phyloP scores from a whole-genome alignment of 2,113 vertebrate genomes.

The Elachura formosa region DNA sequence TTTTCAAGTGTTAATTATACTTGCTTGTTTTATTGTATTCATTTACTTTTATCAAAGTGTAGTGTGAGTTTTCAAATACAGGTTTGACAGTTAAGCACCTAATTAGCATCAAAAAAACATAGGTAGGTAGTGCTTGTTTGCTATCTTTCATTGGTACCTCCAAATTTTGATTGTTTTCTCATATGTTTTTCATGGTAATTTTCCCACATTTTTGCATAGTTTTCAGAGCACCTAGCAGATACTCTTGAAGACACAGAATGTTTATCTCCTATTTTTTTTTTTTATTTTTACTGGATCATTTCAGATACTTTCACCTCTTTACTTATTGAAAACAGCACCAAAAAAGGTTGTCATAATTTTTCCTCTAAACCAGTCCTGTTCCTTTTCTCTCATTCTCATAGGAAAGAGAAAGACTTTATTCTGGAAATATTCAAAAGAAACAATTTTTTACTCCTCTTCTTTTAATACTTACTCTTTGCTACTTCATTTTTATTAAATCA shows the following conservation, averaged over 20 bases:
- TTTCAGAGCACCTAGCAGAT: neutral
- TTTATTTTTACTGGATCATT: neutral
- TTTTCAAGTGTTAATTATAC: neutral
- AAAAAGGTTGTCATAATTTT: neutral
- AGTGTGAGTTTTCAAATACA: neutral
- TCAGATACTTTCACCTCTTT: neutral
- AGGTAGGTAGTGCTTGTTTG: neutral
- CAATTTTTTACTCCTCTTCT: neutral
- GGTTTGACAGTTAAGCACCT: neutral
- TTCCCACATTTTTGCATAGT: neutral
- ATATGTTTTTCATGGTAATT: neutral
- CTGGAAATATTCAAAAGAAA: neutral
- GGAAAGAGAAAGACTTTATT: neutral
- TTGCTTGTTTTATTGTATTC: neutral
- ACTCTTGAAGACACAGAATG: neutral
- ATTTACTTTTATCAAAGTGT: neutral
- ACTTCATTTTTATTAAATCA: neutral
- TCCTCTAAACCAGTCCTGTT: neutral
- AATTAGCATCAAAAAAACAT: neutral
- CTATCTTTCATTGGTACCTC: neutral
- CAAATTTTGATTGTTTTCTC: neutral
- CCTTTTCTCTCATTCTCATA: neutral
- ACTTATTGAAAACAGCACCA: neutral
- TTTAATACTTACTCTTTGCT: neutral
- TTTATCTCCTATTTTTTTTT: rapidly evolving